Conservation (phyloP, 2,888 invertebrate genomes). For the Drosophila tanythrix region DNA sequence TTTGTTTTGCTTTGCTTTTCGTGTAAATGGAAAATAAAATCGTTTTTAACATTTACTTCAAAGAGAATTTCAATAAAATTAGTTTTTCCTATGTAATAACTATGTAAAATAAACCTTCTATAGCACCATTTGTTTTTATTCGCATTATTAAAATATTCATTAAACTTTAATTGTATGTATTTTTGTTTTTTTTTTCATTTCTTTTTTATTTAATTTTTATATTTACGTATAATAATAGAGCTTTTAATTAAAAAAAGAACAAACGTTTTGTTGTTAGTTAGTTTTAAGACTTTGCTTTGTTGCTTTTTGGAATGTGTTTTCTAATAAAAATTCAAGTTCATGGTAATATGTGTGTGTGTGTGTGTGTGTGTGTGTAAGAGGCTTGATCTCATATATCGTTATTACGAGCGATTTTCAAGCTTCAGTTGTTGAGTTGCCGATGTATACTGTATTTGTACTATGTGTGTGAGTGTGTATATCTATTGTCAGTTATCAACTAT, state of each 20-base stretch:
- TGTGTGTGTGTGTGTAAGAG: conserved; percentile 1
- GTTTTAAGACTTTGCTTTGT: conserved; percentile 79
- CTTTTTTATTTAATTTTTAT: conserved; percentile 33
- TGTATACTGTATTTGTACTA: conserved; percentile 74
- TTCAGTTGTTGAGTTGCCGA: conserved; percentile 33
- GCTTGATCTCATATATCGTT: conserved; percentile 34
- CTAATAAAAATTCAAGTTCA: conserved; percentile 62
- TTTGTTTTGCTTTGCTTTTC: conserved; percentile 43
- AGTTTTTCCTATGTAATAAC: conserved; percentile 65
- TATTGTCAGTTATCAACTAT: conserved; percentile 67
- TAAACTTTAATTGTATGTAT: conserved; percentile 46
- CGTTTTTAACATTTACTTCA: conserved; percentile 60
- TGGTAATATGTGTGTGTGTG: conserved; percentile 3
- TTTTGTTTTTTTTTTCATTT: conserved; percentile 31
- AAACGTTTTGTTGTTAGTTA: conserved; percentile 56
- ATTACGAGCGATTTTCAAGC: conserved; percentile 23
- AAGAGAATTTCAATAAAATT: conserved; percentile 46
- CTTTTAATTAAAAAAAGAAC: conserved; percentile 55
- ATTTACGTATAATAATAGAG: conserved; percentile 19
- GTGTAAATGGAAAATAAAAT: conserved; percentile 74
- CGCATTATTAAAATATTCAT: conserved; percentile 75
- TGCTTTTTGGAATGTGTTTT: conserved; percentile 80
- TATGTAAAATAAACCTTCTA: conserved; percentile 81
- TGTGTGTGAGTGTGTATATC: conserved; percentile 47
- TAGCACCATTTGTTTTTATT: conserved; percentile 79